Conservation (phyloP, 2,888 invertebrate species). For the Magallana nippona region DNA sequence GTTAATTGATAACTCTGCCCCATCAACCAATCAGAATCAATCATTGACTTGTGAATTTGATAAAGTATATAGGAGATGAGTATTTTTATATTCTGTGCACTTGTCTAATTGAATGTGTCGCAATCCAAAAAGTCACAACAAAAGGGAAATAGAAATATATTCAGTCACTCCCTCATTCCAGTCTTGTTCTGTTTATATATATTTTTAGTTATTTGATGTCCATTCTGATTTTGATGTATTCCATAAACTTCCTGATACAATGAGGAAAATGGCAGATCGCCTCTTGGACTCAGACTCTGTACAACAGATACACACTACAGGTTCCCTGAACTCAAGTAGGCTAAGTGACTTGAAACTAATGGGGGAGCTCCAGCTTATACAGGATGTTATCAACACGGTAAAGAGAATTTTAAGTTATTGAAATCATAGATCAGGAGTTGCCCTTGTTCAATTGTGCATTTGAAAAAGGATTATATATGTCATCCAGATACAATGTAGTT, state of each 20-base stretch:
- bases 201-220: constrained; percentile 73
- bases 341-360: constrained; percentile 70
- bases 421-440: constrained; percentile 62
- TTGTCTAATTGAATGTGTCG: too few species aligned
- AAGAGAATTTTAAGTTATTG: constrained; percentile 23
- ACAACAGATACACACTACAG: constrained; percentile 58
- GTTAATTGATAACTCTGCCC: too few species aligned
- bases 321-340: constrained; percentile 70
- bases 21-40: too few species aligned
- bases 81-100: too few species aligned
- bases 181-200: not conserved
- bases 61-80: too few species aligned
- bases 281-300: constrained; percentile 69
- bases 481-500: too few species aligned
- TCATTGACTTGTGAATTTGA: too few species aligned
- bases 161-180: not conserved
- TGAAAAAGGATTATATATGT: too few species aligned
- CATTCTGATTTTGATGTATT: constrained; percentile 72
- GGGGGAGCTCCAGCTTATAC: constrained; percentile 75
- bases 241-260: constrained; percentile 69
- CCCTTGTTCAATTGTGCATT: constrained; percentile 8
- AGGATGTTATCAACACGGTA: constrained; percentile 74
- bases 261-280: constrained; percentile 66
- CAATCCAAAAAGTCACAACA: too few species aligned
- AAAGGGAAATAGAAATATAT: too few species aligned